phyloP scores from a whole-genome alignment of 2,797 vertebrate species.

The Mareca strepera region DNA sequence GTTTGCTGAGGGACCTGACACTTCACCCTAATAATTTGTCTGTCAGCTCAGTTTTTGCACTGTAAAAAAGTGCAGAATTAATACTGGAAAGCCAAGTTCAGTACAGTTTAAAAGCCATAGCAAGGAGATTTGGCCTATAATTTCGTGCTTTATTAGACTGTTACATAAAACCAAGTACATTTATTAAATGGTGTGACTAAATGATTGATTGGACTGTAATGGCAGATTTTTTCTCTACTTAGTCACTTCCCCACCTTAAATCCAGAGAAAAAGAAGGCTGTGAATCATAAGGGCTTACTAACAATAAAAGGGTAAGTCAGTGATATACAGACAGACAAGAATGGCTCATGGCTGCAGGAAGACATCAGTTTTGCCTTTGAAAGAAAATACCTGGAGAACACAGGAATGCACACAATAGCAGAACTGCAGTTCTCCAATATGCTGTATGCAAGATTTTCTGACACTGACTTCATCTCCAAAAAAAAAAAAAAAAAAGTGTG shows the following conservation, averaged over 20 bases:
- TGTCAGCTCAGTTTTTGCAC: background rate
- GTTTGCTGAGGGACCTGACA: background rate
- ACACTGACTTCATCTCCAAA: background rate
- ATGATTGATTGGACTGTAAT: background rate
- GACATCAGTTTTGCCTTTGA: background rate
- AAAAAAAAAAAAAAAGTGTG: rapidly evolving
- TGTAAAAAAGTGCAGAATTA: background rate
- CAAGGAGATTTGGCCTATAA: background rate
- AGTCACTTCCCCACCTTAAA: background rate
- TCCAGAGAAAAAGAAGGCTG: background rate
- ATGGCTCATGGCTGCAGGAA: background rate
- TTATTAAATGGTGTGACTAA: background rate
- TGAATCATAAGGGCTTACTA: background rate
- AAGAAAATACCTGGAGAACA: background rate
- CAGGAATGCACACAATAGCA: background rate
- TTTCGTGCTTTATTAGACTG: background rate
- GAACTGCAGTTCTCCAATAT: background rate
- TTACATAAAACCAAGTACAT: background rate
- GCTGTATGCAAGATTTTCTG: background rate
- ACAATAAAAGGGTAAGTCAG: background rate
- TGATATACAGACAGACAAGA: background rate
- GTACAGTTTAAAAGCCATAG: background rate
- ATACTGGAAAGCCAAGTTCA: background rate
- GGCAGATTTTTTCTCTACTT: slow-evolving; percentile 3
- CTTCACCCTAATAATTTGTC: background rate